These are phyloP conservation scores for Alviniconcha marisindica DNA, from an alignment of 1,140 invertebrate genomes.

Conservation along the genomic window DNA sequence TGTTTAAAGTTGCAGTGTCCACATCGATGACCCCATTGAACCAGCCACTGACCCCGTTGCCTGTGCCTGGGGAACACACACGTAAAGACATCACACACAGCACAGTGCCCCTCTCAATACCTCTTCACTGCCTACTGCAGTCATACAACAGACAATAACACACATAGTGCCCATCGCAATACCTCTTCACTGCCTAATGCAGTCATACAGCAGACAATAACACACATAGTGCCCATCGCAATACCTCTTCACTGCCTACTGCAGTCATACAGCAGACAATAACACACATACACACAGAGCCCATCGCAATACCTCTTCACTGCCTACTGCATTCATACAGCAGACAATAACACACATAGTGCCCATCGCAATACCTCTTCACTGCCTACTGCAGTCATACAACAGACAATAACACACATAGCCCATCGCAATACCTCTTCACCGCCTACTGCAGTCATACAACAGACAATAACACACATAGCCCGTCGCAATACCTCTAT, in stretches of 20 bases:
- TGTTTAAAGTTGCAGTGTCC: conserved; percentile 51
- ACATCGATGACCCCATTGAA: conserved; percentile 48
- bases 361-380: too few species aligned
- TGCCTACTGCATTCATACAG: too few species aligned
- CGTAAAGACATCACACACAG: not conserved
- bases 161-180: not conserved
- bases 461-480: too few species aligned
- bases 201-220: not conserved
- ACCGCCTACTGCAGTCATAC: too few species aligned
- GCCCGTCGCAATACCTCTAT: too few species aligned
- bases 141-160: not conserved
- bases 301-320: too few species aligned
- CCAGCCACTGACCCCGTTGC: conserved; percentile 47
- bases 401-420: too few species aligned
- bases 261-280: not conserved
- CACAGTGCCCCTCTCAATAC: too few species aligned
- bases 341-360: too few species aligned
- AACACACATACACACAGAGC: not conserved
- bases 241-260: not conserved
- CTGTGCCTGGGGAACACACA: conserved; percentile 49
- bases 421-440: too few species aligned
- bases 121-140: not conserved
- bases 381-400: too few species aligned
- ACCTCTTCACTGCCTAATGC: not conserved
- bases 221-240: not conserved